Conservation (phyloP, 1,140 invertebrate genomes). For the Teleogryllus occipitalis region DNA sequence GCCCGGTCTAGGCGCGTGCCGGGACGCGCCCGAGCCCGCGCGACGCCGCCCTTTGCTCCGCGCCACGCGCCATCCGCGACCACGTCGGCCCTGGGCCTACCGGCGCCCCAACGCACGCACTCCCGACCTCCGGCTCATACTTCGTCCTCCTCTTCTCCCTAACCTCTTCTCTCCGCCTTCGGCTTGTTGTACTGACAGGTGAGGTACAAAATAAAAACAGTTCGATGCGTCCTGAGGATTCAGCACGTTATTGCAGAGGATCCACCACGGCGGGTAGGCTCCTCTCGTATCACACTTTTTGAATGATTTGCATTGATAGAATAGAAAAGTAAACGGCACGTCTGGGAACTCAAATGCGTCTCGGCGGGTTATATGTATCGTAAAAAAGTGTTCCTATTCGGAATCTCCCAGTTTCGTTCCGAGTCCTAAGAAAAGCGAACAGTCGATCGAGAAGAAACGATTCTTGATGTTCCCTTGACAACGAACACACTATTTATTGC, state of each 20-base stretch:
- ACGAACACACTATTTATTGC: background rate
- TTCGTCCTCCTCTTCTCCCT: background rate
- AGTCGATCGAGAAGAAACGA: background rate
- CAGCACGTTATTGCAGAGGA: background rate
- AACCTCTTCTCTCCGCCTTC: background rate
- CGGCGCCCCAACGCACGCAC: too few species aligned
- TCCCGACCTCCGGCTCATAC: background rate
- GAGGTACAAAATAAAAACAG: background rate
- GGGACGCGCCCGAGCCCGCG: too few species aligned
- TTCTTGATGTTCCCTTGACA: background rate
- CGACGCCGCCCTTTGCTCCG: background rate
- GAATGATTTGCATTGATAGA: background rate
- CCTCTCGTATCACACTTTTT: background rate
- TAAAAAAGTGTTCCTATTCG: background rate
- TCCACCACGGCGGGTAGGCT: background rate
- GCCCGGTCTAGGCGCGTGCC: background rate
- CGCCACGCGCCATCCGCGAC: background rate
- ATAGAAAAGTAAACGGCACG: background rate
- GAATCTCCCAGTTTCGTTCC: background rate
- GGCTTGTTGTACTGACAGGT: background rate
- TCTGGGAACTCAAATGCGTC: background rate
- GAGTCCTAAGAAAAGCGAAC: background rate
- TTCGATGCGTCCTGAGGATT: background rate
- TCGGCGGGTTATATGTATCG: background rate
- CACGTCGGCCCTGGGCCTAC: background rate